phyloP scores from a whole-genome alignment of 2,797 vertebrate species.

The Myioborus melanocephalus region DNA sequence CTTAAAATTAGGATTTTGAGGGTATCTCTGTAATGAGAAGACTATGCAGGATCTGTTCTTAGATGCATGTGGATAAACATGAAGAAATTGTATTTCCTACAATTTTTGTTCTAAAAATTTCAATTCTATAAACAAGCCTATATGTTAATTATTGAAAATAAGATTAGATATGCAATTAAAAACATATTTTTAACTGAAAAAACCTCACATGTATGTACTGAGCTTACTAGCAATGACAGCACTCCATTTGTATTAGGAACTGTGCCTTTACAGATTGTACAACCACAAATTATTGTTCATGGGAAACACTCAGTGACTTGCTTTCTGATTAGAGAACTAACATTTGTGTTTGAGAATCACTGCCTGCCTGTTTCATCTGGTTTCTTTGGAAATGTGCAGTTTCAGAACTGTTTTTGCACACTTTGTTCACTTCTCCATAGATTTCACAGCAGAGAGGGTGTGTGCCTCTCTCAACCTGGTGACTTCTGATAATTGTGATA shows the following conservation, averaged over 20 bases:
- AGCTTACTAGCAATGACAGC: not conserved
- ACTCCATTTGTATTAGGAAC: not conserved
- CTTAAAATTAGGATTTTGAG: not conserved
- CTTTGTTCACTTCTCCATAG: not conserved
- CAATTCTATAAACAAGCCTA: not conserved
- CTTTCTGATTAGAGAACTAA: not conserved
- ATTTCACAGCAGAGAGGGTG: fast-evolving
- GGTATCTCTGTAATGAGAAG: not conserved
- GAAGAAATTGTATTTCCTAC: not conserved
- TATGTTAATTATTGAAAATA: not conserved
- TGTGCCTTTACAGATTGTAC: not conserved
- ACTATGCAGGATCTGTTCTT: not conserved
- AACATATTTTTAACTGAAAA: not conserved
- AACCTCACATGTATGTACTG: not conserved
- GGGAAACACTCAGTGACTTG: not conserved
- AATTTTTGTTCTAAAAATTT: not conserved
- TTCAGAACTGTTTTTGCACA: constrained; percentile 3
- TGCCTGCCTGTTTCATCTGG: not conserved
- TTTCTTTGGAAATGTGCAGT: not conserved
- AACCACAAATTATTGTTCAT: not conserved
- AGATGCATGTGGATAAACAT: not conserved
- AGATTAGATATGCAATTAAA: not conserved
- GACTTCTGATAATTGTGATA: not conserved
- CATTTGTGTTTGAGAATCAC: not conserved
- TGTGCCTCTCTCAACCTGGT: not conserved